Percentiles rank a stretch among this genome's conserved stretches.
These are phyloP conservation scores for Turritopsis dohrnii DNA, from an alignment of 30 jellyfish, hydroid and myxozoan species.

Conservation along the genomic window DNA sequence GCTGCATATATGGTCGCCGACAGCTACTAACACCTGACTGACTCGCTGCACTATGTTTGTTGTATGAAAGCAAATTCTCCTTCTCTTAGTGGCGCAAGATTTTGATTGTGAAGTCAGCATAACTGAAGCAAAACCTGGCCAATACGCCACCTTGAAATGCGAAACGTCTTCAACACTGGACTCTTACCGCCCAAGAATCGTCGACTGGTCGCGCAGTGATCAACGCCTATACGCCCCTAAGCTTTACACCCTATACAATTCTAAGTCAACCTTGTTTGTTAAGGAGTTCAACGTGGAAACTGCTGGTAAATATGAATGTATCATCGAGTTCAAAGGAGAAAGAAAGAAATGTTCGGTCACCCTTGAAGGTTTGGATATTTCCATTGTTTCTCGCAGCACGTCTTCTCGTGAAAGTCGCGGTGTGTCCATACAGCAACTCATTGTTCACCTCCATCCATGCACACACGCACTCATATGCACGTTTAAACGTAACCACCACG, in stretches of 20 bases:
- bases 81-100: not conserved
- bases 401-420: not conserved
- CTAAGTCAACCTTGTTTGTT: not conserved
- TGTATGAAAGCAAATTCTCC: not conserved
- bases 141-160: not conserved
- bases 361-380: not conserved
- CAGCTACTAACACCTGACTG: too few relatives aligned
- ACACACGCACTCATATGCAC: not conserved
- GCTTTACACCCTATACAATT: not conserved
- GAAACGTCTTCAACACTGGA: not conserved
- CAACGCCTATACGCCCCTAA: not conserved
- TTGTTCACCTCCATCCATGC: not conserved
- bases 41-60: not conserved
- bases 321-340: not conserved
- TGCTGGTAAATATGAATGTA: not conserved
- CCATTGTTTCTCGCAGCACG: too few relatives aligned
- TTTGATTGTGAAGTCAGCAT: not conserved
- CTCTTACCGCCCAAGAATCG: not conserved
- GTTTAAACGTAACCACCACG: not conserved
- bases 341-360: not conserved
- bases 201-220: slow-evolving; percentile 2
- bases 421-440: not conserved
- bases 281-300: not conserved
- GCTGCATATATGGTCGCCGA: too few relatives aligned
- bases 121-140: not conserved